phyloP scores from a whole-genome alignment of 2,888 invertebrate species.

The Drosophila pseudotalamancana region DNA sequence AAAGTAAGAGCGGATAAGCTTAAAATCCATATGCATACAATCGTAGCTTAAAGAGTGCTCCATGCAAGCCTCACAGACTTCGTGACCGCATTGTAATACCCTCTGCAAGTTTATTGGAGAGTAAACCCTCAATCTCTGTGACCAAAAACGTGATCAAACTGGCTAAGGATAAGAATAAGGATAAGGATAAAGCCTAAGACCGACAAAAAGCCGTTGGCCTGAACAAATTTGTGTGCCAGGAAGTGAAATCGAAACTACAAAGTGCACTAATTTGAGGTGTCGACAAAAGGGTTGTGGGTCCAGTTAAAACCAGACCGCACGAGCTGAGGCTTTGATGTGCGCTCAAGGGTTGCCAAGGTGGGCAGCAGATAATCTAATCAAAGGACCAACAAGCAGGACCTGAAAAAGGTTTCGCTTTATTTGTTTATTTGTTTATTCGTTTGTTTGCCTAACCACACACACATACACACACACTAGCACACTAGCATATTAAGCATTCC shows the following conservation, averaged over 20 bases:
- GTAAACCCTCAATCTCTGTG: slow-evolving; percentile 16
- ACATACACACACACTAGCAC: slow-evolving; percentile 9
- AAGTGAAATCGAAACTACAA: slow-evolving; percentile 69
- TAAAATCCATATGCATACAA: too few relatives aligned
- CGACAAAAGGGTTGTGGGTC: slow-evolving; percentile 43
- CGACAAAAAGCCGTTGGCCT: slow-evolving; percentile 41
- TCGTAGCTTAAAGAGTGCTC: too few relatives aligned
- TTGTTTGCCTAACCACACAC: slow-evolving; percentile 15
- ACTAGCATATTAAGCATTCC: slow-evolving; percentile 46
- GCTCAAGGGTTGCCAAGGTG: slow-evolving; percentile 68
- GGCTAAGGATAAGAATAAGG: slow-evolving; percentile 24
- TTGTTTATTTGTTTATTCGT: slow-evolving; percentile 44
- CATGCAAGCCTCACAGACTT: neutral
- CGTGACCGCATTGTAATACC: neutral
- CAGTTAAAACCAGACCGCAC: slow-evolving; percentile 38
- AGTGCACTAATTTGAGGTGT: slow-evolving; percentile 77
- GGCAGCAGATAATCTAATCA: slow-evolving; percentile 68
- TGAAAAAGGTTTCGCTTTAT: slow-evolving; percentile 59
- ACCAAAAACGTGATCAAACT: slow-evolving; percentile 63
- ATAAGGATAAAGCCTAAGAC: slow-evolving; percentile 34
- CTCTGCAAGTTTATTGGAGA: neutral
- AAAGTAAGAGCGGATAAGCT: too few relatives aligned
- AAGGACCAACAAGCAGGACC: slow-evolving; percentile 38
- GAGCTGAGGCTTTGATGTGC: slow-evolving; percentile 64
- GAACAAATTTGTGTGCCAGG: slow-evolving; percentile 14